These are phyloP conservation scores for Nanorana parkeri DNA, from an alignment of 2,113 vertebrate genomes.

Conservation along the genomic window DNA sequence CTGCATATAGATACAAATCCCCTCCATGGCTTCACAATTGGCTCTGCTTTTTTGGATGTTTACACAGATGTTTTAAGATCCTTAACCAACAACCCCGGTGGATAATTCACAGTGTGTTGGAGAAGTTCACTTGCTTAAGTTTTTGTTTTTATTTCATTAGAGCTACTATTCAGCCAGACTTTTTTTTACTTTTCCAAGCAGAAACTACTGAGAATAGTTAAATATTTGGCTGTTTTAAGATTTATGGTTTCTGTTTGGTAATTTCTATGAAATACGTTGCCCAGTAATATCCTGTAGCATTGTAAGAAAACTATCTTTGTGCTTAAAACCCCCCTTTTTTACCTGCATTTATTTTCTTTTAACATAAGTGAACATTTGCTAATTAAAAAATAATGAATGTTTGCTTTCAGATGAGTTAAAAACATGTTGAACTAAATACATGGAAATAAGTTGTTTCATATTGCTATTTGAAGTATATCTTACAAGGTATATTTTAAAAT, in stretches of 20 bases:
- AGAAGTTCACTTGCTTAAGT: constrained; percentile 13
- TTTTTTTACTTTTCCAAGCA: neutral
- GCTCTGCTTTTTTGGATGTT: constrained; percentile 13
- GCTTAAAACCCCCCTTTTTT: too few species aligned
- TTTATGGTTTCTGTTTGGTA: neutral
- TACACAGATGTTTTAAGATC: constrained; percentile 49
- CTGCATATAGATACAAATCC: constrained; percentile 32
- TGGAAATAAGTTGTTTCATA: too few species aligned
- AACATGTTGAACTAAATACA: too few species aligned
- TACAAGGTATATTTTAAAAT: too few species aligned
- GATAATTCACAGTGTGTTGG: constrained; percentile 14
- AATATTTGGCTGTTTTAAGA: neutral
- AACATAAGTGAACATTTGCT: too few species aligned
- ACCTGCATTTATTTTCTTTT: too few species aligned
- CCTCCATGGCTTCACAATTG: constrained; percentile 18
- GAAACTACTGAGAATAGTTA: neutral
- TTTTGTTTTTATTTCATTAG: constrained; percentile 5
- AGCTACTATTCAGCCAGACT: neutral
- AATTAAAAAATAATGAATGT: too few species aligned
- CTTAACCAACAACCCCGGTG: constrained; percentile 21
- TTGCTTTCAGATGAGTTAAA: too few species aligned
- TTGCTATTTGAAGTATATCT: too few species aligned
- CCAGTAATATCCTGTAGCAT: neutral
- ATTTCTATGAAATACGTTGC: neutral
- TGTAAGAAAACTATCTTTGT: too few species aligned